phyloP scores from a whole-genome alignment of 2,888 invertebrate species.

The Tineola bisselliella region DNA sequence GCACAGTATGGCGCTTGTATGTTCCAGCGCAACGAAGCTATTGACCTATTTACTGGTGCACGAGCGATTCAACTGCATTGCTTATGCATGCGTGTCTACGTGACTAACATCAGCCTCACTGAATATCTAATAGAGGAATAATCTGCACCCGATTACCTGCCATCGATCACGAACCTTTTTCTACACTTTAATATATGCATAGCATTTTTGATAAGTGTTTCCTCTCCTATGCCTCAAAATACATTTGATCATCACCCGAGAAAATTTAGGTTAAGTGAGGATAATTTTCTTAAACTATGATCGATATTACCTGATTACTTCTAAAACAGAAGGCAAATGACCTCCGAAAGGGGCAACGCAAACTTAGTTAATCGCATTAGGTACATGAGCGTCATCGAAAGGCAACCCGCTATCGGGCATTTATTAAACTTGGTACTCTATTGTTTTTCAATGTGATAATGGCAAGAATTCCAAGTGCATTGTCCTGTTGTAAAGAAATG shows the following conservation, averaged over 20 bases:
- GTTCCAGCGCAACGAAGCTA: slow-evolving; percentile 28
- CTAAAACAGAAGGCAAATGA: background rate
- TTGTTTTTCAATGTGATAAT: slow-evolving; percentile 35
- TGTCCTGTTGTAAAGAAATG: slow-evolving; percentile 28
- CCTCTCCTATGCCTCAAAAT: background rate
- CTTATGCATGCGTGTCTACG: slow-evolving; percentile 58
- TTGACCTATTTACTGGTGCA: slow-evolving; percentile 57
- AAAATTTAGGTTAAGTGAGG: background rate
- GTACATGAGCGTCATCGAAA: background rate
- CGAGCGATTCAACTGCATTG: slow-evolving; percentile 45
- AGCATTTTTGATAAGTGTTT: slow-evolving; percentile 4
- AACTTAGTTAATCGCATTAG: background rate
- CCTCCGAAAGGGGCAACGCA: background rate
- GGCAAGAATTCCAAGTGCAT: slow-evolving; percentile 42
- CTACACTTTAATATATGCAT: slow-evolving; percentile 14
- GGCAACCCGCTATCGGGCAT: slow-evolving; percentile 28
- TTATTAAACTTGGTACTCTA: slow-evolving; percentile 27
- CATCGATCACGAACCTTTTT: slow-evolving; percentile 26
- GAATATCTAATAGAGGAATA: slow-evolving; percentile 39
- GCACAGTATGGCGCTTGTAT: slow-evolving; percentile 18
- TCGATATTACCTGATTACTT: background rate
- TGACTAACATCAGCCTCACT: slow-evolving; percentile 42
- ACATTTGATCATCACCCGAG: background rate
- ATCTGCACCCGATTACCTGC: slow-evolving; percentile 20
- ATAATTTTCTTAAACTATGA: no score